Conservation (phyloP, 2,113 vertebrate species). For the Mesocricetus auratus region DNA sequence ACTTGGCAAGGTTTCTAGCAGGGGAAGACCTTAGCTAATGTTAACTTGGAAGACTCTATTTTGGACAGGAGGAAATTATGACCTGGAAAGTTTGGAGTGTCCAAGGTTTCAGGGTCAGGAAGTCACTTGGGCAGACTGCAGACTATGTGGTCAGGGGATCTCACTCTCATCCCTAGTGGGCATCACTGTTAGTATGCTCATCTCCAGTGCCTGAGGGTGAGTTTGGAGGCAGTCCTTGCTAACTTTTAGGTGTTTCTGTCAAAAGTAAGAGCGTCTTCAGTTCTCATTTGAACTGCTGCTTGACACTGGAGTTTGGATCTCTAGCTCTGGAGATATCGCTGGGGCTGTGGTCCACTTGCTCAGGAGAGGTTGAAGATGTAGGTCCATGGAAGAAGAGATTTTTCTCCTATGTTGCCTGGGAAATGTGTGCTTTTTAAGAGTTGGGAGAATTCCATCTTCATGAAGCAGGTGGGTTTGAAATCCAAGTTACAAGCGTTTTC, state of each 20-base stretch:
- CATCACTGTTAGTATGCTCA: background rate
- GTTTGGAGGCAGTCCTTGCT: background rate
- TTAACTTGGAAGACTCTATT: background rate
- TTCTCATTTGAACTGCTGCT: background rate
- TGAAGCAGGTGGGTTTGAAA: constrained; percentile 22
- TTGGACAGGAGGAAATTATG: background rate
- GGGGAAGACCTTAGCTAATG: background rate
- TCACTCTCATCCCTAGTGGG: rapidly evolving
- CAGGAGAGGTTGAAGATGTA: background rate
- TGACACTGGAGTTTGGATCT: background rate
- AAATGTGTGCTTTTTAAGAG: background rate
- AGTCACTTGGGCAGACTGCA: background rate
- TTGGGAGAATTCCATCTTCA: background rate
- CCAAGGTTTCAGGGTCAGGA: background rate
- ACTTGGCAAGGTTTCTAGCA: background rate
- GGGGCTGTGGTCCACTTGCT: background rate
- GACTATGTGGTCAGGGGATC: rapidly evolving
- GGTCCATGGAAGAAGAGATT: background rate
- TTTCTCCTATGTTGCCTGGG: background rate
- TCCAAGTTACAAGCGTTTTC: constrained; percentile 8
- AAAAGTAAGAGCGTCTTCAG: background rate
- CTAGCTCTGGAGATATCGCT: background rate
- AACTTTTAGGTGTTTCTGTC: background rate
- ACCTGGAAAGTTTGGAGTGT: background rate
- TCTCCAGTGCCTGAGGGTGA: background rate